Evolutionary conservation across 1,140 invertebrate genomes (phyloP), one percentile per base, ranked within the genome.

Genomic region (Diorhabda carinulata): DNA sequence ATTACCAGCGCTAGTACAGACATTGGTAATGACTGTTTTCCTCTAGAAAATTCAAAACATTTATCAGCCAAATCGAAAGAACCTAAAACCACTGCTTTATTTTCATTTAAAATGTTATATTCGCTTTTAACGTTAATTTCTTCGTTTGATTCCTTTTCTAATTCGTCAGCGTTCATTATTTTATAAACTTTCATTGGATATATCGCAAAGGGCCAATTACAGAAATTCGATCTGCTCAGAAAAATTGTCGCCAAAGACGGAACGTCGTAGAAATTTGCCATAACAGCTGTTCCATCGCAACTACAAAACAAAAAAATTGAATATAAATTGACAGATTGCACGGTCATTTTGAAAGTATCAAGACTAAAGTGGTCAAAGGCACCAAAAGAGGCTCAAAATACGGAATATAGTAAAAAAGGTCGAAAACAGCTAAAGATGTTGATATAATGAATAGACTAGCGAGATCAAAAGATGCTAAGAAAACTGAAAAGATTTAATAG

Each of bases 11-110:
- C 82, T 10, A 82, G 79, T 4, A 83, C 74, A 0, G 82, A 80
- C 69, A 85, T 83, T 3, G 84, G 74, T 43, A 86, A 74, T 0
- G 84, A 81, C 76, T 86, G 85, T 58, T 83, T 80, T 66, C 81
- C 85, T 62, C 84, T 82, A 0, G 82, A 79, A 42, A 84, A 83
- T 65, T 82, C 82, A 65, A 86, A 86, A 74, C 83, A 85, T 69
- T 80, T 77, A 69, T 86, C 84, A 1, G 81, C 83, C 66, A 86
- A 79, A 78, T 85, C 83, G 79, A 84, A 84, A 47, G 82, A 84
- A 43, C 80, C 85, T 66, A 83, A 83, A 5, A 85, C 81, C 3
- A 86, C 82, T 9, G 84, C 85, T 74, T 83, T 84, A 61, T 82
- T 81, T 69, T 83, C 82, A 61, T 82, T 83, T 42, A 86, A 70